phyloP scores from a whole-genome alignment of 2,113 vertebrate species.

The Gnathonemus echidnorhynchus region DNA sequence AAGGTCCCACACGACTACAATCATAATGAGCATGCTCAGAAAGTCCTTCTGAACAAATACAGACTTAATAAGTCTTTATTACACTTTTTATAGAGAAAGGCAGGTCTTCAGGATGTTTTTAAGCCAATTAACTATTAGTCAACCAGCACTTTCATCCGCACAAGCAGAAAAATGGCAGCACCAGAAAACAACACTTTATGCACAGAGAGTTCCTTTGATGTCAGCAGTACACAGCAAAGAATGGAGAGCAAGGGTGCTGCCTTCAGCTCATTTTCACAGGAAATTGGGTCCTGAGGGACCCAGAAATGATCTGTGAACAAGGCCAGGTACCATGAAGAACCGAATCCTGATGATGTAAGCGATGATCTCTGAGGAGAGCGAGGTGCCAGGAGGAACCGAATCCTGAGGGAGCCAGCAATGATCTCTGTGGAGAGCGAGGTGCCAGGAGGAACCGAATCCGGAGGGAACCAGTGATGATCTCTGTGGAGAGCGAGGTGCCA shows the following conservation, averaged over 20 bases:
- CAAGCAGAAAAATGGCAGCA: background rate
- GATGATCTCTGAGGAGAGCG: background rate
- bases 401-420: background rate
- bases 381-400: background rate
- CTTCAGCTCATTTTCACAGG: background rate
- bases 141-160: background rate
- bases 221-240: background rate
- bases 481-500: background rate
- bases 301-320: background rate
- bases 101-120: background rate
- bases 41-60: background rate
- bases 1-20: background rate
- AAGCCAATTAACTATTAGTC: background rate
- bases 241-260: background rate
- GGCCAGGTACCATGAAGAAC: background rate
- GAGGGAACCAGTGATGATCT: background rate
- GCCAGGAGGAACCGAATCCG: background rate
- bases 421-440: background rate
- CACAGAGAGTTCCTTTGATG: background rate
- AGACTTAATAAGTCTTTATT: background rate
- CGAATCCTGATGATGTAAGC: background rate
- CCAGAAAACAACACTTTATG: background rate
- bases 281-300: background rate
- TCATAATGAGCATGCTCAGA: background rate
- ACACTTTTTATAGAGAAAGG: background rate